phyloP scores from a whole-genome alignment of 2,113 vertebrate genomes.

The Corythoichthys haematopterus region DNA sequence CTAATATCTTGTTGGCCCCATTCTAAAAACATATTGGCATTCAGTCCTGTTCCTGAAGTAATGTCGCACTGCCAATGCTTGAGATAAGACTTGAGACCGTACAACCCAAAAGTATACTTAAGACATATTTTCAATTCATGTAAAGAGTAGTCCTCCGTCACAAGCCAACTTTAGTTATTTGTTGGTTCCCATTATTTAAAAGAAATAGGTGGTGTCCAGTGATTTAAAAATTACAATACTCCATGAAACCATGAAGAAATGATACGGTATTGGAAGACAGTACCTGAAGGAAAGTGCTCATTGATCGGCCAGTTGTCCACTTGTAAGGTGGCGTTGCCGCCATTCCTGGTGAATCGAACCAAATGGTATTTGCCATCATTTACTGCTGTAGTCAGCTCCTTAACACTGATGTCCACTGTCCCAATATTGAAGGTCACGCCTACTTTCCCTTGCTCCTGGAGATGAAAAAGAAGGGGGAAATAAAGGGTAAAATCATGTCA shows the following conservation, averaged over 20 bases:
- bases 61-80: slow-evolving; percentile 40
- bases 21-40: slow-evolving; percentile 34
- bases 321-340: slow-evolving; percentile 92
- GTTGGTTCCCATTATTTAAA: neutral
- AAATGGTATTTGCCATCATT: slow-evolving; percentile 96
- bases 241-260: neutral
- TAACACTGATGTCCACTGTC: slow-evolving; percentile 92
- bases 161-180: neutral
- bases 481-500: neutral
- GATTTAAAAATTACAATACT: slow-evolving; percentile 15
- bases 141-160: neutral
- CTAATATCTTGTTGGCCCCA: slow-evolving; percentile 18
- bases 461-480: slow-evolving; percentile 15
- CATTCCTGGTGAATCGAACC: slow-evolving; percentile 92
- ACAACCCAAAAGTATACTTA: neutral
- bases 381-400: slow-evolving; percentile 81
- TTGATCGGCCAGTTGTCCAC: slow-evolving; percentile 96
- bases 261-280: neutral
- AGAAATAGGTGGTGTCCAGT: slow-evolving; percentile 59
- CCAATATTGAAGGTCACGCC: slow-evolving; percentile 96
- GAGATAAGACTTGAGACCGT: slow-evolving; percentile 16
- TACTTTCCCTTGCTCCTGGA: slow-evolving; percentile 93
- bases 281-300: slow-evolving; percentile 96
- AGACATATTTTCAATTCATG: neutral
- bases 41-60: slow-evolving; percentile 30